A percentile compares a stretch with the other conserved stretches of the same genome.
phyloP scores from a whole-genome alignment of 2,888 invertebrate species.

The Fragum fragum region DNA sequence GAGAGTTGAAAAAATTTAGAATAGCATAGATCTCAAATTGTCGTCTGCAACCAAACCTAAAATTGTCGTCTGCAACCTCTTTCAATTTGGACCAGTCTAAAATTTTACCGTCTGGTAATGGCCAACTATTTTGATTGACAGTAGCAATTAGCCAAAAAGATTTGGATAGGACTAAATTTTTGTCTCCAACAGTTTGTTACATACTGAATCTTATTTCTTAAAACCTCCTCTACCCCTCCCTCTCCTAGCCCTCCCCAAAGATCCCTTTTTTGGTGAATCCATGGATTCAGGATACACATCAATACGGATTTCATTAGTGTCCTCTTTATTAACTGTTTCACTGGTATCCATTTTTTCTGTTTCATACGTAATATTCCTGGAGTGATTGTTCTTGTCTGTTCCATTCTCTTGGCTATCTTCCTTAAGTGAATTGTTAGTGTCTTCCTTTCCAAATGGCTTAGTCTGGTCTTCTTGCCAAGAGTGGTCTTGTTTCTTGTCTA shows the following conservation, averaged over 20 bases:
- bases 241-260: not conserved
- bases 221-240: not conserved
- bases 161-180: too few species aligned
- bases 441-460: not conserved
- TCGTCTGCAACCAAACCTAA: too few species aligned
- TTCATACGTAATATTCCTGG: not conserved
- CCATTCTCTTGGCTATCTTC: not conserved
- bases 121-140: too few species aligned
- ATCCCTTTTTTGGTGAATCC: not conserved
- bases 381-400: too few species aligned
- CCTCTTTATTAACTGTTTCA: not conserved
- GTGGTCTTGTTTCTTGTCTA: not conserved
- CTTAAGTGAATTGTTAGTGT: not conserved
- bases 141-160: too few species aligned
- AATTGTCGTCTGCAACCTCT: too few species aligned
- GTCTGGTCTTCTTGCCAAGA: not conserved
- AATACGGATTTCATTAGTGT: not conserved
- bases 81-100: too few species aligned
- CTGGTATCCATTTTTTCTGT: slow-evolving; percentile 14
- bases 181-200: too few species aligned
- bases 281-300: not conserved
- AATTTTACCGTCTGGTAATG: too few species aligned
- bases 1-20: too few species aligned
- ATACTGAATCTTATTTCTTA: not conserved
- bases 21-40: too few species aligned